These are phyloP conservation scores for Corythornis vintsioides DNA, from an alignment of 2,113 vertebrate genomes.

Conservation along the genomic window DNA sequence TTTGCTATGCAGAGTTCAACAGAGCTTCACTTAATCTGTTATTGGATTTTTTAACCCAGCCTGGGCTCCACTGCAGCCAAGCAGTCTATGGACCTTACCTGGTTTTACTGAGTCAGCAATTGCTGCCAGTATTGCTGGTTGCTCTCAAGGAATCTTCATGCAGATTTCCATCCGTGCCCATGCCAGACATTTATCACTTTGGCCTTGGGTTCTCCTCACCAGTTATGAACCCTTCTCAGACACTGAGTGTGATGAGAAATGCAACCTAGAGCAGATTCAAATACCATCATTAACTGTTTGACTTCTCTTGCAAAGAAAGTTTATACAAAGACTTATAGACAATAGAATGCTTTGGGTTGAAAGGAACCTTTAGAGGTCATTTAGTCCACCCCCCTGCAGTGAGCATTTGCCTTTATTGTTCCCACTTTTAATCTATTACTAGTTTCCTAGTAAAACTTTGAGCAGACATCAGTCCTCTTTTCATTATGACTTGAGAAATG, in stretches of 20 bases:
- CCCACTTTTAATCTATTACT: neutral
- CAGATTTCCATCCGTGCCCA: accelerated
- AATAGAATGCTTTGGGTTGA: neutral
- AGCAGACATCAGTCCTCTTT: neutral
- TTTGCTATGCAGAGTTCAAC: neutral
- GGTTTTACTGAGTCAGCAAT: neutral
- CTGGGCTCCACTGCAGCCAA: neutral
- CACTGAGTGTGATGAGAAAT: neutral
- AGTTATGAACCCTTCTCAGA: neutral
- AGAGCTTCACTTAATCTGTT: neutral
- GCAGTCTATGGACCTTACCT: neutral
- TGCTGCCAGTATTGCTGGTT: neutral
- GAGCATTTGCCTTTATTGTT: neutral
- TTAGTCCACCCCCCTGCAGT: neutral
- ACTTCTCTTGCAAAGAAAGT: neutral
- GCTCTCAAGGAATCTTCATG: neutral
- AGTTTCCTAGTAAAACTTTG: neutral
- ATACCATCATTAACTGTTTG: neutral
- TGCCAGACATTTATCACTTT: neutral
- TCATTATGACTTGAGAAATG: neutral
- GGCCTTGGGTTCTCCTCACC: neutral
- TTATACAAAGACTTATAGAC: neutral
- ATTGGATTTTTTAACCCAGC: neutral
- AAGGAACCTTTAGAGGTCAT: neutral
- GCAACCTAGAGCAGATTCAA: neutral